A percentile compares a stretch with the other conserved stretches of the same genome.
Evolutionary conservation across 2,797 vertebrate genomes (phyloP).

Genomic region (Oceanodroma leucorhoa): DNA sequence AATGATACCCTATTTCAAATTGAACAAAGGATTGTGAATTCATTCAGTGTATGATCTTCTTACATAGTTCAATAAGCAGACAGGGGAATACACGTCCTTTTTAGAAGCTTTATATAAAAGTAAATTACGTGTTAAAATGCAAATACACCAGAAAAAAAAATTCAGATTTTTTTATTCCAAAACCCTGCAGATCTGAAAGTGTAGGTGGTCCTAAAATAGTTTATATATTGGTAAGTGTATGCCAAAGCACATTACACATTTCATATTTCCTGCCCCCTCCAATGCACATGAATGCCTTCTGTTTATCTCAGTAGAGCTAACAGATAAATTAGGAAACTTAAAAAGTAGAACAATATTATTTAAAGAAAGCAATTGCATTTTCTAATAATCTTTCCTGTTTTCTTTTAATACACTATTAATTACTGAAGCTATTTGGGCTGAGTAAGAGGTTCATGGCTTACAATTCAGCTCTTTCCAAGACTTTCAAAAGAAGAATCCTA

Average conservation of each 20-base stretch:
- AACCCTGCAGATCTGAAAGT: neutral
- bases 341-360: neutral
- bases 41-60: neutral
- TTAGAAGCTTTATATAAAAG: slow-evolving; percentile 5
- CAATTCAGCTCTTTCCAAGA: neutral
- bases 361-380: slow-evolving; percentile 19
- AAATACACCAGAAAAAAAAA: neutral
- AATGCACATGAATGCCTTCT: slow-evolving; percentile 8
- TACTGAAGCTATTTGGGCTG: neutral
- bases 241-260: neutral
- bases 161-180: neutral
- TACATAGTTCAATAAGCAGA: neutral
- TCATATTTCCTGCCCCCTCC: neutral
- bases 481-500: neutral
- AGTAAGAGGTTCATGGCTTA: neutral
- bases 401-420: neutral
- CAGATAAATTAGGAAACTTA: neutral
- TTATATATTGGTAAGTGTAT: neutral
- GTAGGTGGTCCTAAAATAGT: slow-evolving; percentile 19
- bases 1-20: neutral
- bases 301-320: slow-evolving; percentile 1
- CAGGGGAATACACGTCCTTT: neutral
- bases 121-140: neutral
- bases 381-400: neutral
- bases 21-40: neutral